Evolutionary conservation across 2,888 invertebrate species (phyloP).

Genomic region (Steinernema scapterisci): DNA sequence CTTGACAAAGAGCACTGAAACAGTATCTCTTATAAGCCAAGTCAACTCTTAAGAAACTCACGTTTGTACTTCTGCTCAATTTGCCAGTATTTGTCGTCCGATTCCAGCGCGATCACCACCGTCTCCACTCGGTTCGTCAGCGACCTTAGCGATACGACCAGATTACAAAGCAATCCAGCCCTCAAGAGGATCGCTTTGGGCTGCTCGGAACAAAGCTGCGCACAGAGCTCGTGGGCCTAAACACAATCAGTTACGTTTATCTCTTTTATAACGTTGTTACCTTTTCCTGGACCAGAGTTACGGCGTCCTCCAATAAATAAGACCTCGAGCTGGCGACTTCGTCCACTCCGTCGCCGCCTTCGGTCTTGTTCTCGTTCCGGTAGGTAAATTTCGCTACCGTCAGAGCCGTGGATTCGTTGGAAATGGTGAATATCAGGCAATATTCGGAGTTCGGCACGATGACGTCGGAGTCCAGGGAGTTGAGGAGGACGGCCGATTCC

Average conservation of each 20-base stretch:
- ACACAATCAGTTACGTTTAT: slow-evolving; percentile 14
- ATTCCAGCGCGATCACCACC: slow-evolving; percentile 55
- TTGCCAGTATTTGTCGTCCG: slow-evolving; percentile 57
- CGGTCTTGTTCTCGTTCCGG: slow-evolving; percentile 24
- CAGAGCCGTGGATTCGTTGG: background rate
- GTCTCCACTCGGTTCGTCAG: slow-evolving; percentile 38
- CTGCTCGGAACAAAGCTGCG: slow-evolving; percentile 63
- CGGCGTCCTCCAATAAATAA: slow-evolving; percentile 40
- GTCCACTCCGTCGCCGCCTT: slow-evolving; percentile 36
- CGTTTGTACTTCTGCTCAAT: slow-evolving; percentile 49
- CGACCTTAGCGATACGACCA: slow-evolving; percentile 59
- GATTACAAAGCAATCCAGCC: slow-evolving; percentile 56
- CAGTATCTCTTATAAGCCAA: background rate
- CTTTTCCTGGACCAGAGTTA: slow-evolving; percentile 24
- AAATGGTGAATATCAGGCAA: background rate
- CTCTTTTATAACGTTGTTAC: background rate
- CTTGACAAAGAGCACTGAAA: slow-evolving; percentile 61
- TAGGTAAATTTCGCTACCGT: slow-evolving; percentile 8
- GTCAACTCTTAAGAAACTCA: slow-evolving; percentile 31
- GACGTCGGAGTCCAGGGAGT: background rate
- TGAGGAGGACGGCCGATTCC: slow-evolving; percentile 14
- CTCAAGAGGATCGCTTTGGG: slow-evolving; percentile 64
- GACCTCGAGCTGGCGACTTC: slow-evolving; percentile 10
- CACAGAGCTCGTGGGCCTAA: slow-evolving; percentile 64
- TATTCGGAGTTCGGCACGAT: slow-evolving; percentile 4